Percentiles rank a stretch among this genome's conserved stretches.
phyloP scores from a whole-genome alignment of 2,797 vertebrate species.

The Argyrosomus regius region DNA sequence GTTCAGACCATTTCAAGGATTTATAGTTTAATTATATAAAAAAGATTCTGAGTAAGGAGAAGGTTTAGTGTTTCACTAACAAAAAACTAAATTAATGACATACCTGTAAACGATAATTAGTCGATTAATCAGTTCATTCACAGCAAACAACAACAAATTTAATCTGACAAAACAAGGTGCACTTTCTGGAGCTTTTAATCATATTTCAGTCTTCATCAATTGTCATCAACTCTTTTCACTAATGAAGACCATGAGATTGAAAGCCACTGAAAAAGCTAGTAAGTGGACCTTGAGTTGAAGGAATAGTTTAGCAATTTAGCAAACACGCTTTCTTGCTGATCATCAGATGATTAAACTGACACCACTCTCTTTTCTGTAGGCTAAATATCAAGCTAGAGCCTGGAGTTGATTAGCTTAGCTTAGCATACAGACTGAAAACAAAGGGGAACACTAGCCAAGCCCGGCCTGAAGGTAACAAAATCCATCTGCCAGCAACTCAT shows the following conservation, averaged over 20 bases:
- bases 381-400: not conserved
- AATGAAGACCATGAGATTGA: not conserved
- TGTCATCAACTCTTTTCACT: not conserved
- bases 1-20: not conserved
- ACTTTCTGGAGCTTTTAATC: not conserved
- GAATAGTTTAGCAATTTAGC: not conserved
- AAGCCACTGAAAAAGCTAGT: not conserved
- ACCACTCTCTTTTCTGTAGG: not conserved
- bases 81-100: not conserved
- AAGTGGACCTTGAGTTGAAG: slow-evolving; percentile 12
- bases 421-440: slow-evolving; percentile 1
- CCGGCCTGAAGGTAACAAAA: not conserved
- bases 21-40: too few relatives aligned
- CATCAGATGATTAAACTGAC: not conserved
- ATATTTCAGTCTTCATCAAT: slow-evolving; percentile 1
- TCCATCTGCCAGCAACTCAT: too few relatives aligned
- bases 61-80: not conserved
- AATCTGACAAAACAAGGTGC: not conserved
- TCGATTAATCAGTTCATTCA: not conserved
- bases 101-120: not conserved
- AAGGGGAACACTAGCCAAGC: not conserved
- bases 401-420: not conserved
- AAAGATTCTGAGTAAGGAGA: too few relatives aligned
- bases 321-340: not conserved
- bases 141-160: not conserved